Conservation (phyloP, 1,140 invertebrate species). For the Brachystomella parvula region DNA sequence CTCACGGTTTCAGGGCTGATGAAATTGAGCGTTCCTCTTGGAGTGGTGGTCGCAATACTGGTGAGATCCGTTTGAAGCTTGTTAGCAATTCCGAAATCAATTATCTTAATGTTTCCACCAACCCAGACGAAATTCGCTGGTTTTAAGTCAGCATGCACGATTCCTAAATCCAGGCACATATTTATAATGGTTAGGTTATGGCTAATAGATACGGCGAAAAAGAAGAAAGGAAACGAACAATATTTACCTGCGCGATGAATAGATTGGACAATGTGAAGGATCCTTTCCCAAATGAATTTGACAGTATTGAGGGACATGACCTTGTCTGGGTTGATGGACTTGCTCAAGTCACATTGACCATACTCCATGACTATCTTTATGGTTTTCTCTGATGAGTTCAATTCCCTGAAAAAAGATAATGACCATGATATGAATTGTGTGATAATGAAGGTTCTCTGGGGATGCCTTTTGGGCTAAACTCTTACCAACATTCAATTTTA, state of each 20-base stretch:
- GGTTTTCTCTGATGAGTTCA: slow-evolving; percentile 42
- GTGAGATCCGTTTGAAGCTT: slow-evolving; percentile 80
- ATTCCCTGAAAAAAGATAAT: slow-evolving; percentile 45
- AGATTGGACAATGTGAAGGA: slow-evolving; percentile 80
- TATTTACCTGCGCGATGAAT: slow-evolving; percentile 76
- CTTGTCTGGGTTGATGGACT: slow-evolving; percentile 58
- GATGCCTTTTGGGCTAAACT: neutral
- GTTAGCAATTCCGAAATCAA: slow-evolving; percentile 97
- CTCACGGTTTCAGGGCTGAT: slow-evolving; percentile 90
- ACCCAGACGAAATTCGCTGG: slow-evolving; percentile 93
- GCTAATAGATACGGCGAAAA: neutral
- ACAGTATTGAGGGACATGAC: slow-evolving; percentile 58
- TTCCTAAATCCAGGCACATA: slow-evolving; percentile 51
- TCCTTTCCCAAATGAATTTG: slow-evolving; percentile 86
- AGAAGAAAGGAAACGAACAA: slow-evolving; percentile 15
- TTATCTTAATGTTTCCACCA: slow-evolving; percentile 78
- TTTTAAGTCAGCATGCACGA: slow-evolving; percentile 94
- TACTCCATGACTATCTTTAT: slow-evolving; percentile 85
- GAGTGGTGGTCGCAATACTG: slow-evolving; percentile 71
- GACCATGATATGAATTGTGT: slow-evolving; percentile 17
- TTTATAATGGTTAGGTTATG: neutral
- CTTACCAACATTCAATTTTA: slow-evolving; percentile 80
- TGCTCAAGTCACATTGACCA: slow-evolving; percentile 80
- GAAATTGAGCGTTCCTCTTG: slow-evolving; percentile 85
- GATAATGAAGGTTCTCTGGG: slow-evolving; percentile 1